Evolutionary conservation across 1,140 invertebrate genomes (phyloP), one percentile per base, ranked within the genome.

Genomic region (Sinonovacula constricta): DNA sequence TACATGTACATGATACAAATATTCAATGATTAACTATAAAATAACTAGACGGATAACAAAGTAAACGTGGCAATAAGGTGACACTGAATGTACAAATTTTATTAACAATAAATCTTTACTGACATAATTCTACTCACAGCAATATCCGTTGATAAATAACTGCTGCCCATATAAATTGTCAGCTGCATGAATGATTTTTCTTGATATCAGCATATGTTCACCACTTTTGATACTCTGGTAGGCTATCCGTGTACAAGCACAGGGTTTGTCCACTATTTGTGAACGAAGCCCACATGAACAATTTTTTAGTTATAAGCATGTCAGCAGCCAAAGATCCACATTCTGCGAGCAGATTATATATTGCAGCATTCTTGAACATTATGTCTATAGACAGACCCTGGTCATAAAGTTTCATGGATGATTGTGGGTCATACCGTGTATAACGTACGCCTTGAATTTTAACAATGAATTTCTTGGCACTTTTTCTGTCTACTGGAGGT

Each of bases 241-340:
- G 45, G 28, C 31, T 70, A 15, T 69, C 66, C 2, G 75, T 78
- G 45, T 70, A 39, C 22, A 78, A 62, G 39, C 66, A 24, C 0
- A 78, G 28, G 4, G 65, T 18, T 12, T 26, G 7, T 3, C 75
- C 66, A 14, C 15, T 49, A 1, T 65, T 3, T 57, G 63, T 57
- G 31, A 65, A 79, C 22, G 66, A 79, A 30, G 76, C 76, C 54
- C 66, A 78, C 54, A 66, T 69, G 28, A 70, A 78, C 22, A 78
- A 69, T n/a, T 70, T 78, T 59, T 78, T 78, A 36, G 49, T 31
- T 14, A 57, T 62, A 5, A 78, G 26, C 31, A 26, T 70, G 10
- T 26, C 22, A 10, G 26, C 49, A 69, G 39, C 31, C 2, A 78
- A 31, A 18, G 54, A 14, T 26, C 75, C 75, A 70, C 75, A 78